Evolutionary conservation across 2,888 invertebrate genomes (phyloP).

Genomic region (Lissocephala sabroskyi): DNA sequence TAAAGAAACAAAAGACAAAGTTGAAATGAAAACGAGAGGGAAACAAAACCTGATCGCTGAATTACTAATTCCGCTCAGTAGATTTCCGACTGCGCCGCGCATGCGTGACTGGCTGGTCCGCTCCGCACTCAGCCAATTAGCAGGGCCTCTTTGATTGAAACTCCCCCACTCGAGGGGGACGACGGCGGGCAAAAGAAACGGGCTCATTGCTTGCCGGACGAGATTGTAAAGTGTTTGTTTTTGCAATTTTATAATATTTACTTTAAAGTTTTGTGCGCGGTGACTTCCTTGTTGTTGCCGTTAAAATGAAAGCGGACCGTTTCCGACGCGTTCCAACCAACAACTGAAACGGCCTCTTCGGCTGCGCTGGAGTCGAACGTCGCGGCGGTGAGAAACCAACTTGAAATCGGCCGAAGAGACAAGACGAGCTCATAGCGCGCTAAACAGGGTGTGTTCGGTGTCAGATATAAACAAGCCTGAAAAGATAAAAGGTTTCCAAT

Average conservation of each 20-base stretch:
- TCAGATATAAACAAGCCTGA: too few relatives aligned
- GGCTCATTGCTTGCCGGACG: constrained; percentile 19
- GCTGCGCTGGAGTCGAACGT: constrained; percentile 34
- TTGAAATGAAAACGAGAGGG: too few relatives aligned
- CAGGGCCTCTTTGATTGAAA: constrained; percentile 21
- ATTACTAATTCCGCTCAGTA: too few relatives aligned
- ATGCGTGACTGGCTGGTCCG: background rate
- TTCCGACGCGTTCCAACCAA: constrained; percentile 30
- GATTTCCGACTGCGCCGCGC: background rate
- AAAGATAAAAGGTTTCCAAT: too few relatives aligned
- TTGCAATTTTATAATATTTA: background rate
- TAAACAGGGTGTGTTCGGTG: too few relatives aligned
- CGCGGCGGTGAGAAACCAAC: constrained; percentile 3
- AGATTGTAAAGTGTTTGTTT: background rate
- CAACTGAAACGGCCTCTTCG: constrained; percentile 31
- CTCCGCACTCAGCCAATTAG: too few relatives aligned
- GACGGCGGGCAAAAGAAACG: constrained; percentile 26
- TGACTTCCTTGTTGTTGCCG: too few relatives aligned
- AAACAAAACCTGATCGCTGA: too few relatives aligned
- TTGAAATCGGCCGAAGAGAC: too few relatives aligned
- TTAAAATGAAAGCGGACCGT: constrained; percentile 24
- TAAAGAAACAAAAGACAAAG: too few relatives aligned
- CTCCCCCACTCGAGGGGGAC: constrained; percentile 17
- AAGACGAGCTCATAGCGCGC: too few relatives aligned
- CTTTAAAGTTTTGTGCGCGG: constrained; percentile 7